These are phyloP conservation scores for Nemoura dubitans DNA, from an alignment of 2,888 invertebrate genomes.

Conservation along the genomic window DNA sequence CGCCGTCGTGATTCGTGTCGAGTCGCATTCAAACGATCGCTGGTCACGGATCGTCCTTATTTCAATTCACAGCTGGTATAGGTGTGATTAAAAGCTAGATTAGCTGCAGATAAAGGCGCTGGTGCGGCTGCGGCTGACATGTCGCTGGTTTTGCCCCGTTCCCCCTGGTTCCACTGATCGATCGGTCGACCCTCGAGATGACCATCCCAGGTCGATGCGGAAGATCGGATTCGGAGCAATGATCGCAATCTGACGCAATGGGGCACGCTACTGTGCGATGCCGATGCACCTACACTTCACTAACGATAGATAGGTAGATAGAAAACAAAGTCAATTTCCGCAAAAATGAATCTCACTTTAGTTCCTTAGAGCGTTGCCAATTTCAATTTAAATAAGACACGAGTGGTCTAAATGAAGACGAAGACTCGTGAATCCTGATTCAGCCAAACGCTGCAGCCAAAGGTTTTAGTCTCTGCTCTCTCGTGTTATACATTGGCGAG, in stretches of 20 bases:
- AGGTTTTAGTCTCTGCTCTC: neutral
- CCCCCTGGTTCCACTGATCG: neutral
- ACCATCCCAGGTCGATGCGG: no score
- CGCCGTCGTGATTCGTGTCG: neutral
- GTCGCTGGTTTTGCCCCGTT: neutral
- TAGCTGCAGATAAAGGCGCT: neutral
- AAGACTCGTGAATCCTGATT: neutral
- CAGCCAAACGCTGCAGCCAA: neutral
- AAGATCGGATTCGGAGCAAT: no score
- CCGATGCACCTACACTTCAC: no score
- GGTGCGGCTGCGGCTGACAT: neutral
- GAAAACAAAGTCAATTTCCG: neutral
- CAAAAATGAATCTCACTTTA: neutral
- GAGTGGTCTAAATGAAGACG: neutral
- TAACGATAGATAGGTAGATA: neutral
- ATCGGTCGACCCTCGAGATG: neutral
- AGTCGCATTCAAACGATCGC: neutral
- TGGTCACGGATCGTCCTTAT: neutral
- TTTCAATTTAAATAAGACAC: neutral
- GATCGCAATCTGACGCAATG: neutral
- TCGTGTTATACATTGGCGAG: neutral
- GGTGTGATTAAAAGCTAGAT: neutral
- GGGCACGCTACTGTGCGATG: neutral
- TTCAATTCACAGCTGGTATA: neutral
- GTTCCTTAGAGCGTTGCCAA: neutral